These are phyloP conservation scores for Danio tinwini DNA, from an alignment of 2,797 vertebrate genomes.

Conservation along the genomic window DNA sequence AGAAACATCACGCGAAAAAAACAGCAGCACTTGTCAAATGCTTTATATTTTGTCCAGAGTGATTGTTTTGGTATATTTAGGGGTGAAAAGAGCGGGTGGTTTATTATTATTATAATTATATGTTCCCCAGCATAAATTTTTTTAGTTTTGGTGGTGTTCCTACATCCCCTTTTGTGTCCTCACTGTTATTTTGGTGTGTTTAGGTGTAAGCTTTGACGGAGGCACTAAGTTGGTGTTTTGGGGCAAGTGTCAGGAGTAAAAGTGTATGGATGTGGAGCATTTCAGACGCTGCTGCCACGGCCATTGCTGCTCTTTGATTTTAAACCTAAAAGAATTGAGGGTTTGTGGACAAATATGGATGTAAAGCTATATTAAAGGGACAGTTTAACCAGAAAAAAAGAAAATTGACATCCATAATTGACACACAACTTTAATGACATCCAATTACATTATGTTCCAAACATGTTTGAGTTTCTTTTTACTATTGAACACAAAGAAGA, in stretches of 20 bases:
- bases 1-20: background rate
- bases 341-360: background rate
- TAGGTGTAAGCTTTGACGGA: conserved; percentile 48
- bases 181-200: conserved; percentile 67
- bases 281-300: conserved; percentile 15
- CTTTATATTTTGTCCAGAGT: conserved; percentile 55
- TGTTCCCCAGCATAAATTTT: conserved; percentile 21
- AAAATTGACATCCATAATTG: too few relatives aligned
- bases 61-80: conserved; percentile 28
- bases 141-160: conserved; percentile 43
- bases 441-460: too few relatives aligned
- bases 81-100: conserved; percentile 29
- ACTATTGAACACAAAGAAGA: too few relatives aligned
- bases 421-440: too few relatives aligned
- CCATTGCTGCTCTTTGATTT: conserved; percentile 34
- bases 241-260: background rate
- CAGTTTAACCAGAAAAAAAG: background rate
- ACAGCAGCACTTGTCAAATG: conserved; percentile 16
- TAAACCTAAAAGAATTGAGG: conserved; percentile 22
- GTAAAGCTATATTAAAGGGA: background rate
- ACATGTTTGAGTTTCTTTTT: too few relatives aligned
- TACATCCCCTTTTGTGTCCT: conserved; percentile 63
- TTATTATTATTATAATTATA: conserved; percentile 13
- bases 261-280: background rate
- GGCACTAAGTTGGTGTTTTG: conserved; percentile 35